Evolutionary conservation across 2,797 vertebrate species (phyloP).

Genomic region (Mionectes olivaceus): DNA sequence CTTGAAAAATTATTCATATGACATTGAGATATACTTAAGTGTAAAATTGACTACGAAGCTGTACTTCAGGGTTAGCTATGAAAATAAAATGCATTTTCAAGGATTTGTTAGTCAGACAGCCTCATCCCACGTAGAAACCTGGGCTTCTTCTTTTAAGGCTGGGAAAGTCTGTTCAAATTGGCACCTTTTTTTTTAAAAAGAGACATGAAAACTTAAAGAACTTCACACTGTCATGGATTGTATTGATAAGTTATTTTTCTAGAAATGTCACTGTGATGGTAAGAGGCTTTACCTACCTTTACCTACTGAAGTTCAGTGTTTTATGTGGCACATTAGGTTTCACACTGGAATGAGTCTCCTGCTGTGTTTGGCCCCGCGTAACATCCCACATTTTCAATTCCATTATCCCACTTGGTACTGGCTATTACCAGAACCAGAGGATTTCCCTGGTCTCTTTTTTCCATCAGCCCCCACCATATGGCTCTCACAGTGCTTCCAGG

Average conservation of each 20-base stretch:
- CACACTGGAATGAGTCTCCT: neutral
- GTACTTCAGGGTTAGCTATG: neutral
- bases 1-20: neutral
- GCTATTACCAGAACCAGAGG: neutral
- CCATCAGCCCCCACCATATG: neutral
- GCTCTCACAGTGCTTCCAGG: neutral
- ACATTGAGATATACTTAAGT: neutral
- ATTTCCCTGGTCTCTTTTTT: conserved; percentile 18
- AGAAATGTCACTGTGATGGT: neutral
- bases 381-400: neutral
- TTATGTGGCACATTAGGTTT: neutral
- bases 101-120: neutral
- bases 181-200: neutral
- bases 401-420: neutral
- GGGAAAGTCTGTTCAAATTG: neutral
- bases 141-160: neutral
- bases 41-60: neutral
- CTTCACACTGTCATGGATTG: neutral
- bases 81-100: neutral
- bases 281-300: neutral
- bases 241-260: neutral
- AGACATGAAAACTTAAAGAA: neutral
- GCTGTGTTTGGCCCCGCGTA: neutral
- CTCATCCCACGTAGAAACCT: neutral
- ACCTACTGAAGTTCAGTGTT: neutral